Percentiles rank a stretch among this genome's conserved stretches.
Conservation (phyloP, 2,797 vertebrate genomes). For the Mormyrops attenuatus region DNA sequence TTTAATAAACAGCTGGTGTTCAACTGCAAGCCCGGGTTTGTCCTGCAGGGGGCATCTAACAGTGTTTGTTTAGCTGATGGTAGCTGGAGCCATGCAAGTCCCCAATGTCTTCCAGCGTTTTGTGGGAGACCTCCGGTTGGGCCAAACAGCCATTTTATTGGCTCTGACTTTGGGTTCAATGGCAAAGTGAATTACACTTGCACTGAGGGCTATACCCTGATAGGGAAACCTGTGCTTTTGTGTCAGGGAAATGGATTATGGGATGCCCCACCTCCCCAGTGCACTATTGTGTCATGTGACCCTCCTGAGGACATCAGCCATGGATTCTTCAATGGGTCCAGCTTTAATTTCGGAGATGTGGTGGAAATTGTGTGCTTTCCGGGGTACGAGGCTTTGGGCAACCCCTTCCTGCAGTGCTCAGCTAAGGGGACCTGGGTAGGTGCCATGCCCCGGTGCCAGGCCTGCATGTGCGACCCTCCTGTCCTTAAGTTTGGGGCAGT, state of each 20-base stretch:
- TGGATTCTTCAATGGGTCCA: slow-evolving; percentile 81
- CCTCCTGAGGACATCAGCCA: slow-evolving; percentile 85
- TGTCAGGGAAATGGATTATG: slow-evolving; percentile 78
- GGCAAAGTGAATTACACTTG: slow-evolving; percentile 74
- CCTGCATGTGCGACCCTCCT: slow-evolving; percentile 71
- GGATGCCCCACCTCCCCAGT: slow-evolving; percentile 72
- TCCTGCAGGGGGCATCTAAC: slow-evolving; percentile 66
- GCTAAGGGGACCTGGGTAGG: slow-evolving; percentile 80
- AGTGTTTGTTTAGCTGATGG: slow-evolving; percentile 78
- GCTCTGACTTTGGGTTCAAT: slow-evolving; percentile 69
- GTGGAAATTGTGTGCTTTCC: slow-evolving; percentile 83
- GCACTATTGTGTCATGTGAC: slow-evolving; percentile 72
- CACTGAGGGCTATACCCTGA: slow-evolving; percentile 71
- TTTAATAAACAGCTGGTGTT: slow-evolving; percentile 70
- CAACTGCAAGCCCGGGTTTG: slow-evolving; percentile 72
- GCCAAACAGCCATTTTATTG: slow-evolving; percentile 62
- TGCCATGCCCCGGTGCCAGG: slow-evolving; percentile 70
- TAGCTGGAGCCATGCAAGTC: slow-evolving; percentile 76
- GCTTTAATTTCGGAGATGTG: slow-evolving; percentile 71
- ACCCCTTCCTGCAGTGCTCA: slow-evolving; percentile 71
- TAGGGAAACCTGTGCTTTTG: slow-evolving; percentile 54
- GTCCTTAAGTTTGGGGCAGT: slow-evolving; percentile 64
- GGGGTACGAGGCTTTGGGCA: slow-evolving; percentile 77
- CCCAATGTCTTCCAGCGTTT: slow-evolving; percentile 62
- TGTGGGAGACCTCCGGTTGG: slow-evolving; percentile 63